Evolutionary conservation across 2,888 invertebrate genomes (phyloP).

Genomic region (Bimastos eiseni): DNA sequence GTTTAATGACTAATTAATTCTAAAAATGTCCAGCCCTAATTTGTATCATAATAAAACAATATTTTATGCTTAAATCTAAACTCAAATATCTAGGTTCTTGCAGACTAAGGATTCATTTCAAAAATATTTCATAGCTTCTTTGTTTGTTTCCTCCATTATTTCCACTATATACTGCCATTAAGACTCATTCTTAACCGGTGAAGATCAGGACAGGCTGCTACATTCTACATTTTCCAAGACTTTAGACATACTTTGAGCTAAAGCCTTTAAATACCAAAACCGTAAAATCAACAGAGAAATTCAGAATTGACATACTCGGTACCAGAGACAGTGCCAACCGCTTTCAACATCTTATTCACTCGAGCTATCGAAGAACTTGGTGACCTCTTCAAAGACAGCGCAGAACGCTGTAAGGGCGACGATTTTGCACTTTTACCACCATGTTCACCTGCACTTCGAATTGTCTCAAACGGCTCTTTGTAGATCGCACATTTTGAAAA

Average conservation of each 20-base stretch:
- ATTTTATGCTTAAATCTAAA: too few species aligned
- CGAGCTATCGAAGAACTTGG: neutral
- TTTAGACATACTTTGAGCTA: neutral
- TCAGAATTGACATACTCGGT: neutral
- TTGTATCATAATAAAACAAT: too few species aligned
- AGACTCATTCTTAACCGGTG: neutral
- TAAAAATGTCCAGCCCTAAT: too few species aligned
- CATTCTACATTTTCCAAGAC: too few species aligned
- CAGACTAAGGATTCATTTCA: neutral
- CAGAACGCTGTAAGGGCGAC: neutral
- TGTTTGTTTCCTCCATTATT: neutral
- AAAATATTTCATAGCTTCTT: neutral
- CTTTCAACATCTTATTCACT: neutral
- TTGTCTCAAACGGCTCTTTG: slow-evolving; percentile 17
- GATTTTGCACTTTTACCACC: neutral
- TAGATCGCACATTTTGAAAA: slow-evolving; percentile 18
- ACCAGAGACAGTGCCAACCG: neutral
- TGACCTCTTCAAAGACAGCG: neutral
- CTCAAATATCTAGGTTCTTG: neutral
- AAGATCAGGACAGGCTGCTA: too few species aligned
- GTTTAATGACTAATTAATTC: too few species aligned
- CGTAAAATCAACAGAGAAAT: neutral
- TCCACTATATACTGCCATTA: neutral
- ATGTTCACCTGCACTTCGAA: neutral
- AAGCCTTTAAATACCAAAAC: neutral